These are phyloP conservation scores for Aphelenchoides fujianensis DNA, from an alignment of 1,140 invertebrate species.

Conservation along the genomic window DNA sequence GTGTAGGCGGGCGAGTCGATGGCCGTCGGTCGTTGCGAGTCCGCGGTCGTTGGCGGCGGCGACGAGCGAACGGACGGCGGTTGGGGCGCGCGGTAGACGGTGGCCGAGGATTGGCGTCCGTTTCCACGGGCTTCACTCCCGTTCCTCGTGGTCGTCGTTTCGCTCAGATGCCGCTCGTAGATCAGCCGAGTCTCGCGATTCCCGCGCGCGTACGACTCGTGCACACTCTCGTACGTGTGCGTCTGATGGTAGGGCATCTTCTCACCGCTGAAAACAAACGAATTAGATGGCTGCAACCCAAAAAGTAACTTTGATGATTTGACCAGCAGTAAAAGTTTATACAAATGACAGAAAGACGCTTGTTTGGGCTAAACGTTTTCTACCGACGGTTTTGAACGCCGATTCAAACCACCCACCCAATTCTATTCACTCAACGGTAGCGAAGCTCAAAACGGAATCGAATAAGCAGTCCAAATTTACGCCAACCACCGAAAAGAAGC, in stretches of 20 bases:
- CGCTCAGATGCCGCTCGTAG: constrained; percentile 33
- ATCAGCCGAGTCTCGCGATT: constrained; percentile 28
- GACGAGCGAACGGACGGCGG: not conserved
- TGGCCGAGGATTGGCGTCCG: not conserved
- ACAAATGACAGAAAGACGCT: too few relatives aligned
- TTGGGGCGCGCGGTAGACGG: not conserved
- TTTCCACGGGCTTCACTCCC: not conserved
- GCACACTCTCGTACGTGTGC: constrained; percentile 34
- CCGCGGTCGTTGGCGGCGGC: not conserved
- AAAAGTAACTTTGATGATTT: too few relatives aligned
- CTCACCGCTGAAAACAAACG: constrained; percentile 8
- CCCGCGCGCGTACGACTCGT: constrained; percentile 28
- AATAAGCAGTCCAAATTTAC: too few relatives aligned
- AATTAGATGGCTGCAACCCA: too few relatives aligned
- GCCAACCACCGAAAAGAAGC: too few relatives aligned
- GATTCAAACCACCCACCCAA: too few relatives aligned
- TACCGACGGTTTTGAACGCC: too few relatives aligned
- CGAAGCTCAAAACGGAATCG: too few relatives aligned
- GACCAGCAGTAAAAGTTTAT: too few relatives aligned
- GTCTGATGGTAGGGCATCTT: constrained; percentile 28
- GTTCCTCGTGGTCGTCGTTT: not conserved
- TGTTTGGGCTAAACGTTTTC: too few relatives aligned
- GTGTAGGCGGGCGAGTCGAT: not conserved
- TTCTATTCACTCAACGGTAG: too few relatives aligned
- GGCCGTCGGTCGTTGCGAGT: constrained; percentile 1